Conservation (phyloP, 2,113 vertebrate species). For the Zapus hudsonius region DNA sequence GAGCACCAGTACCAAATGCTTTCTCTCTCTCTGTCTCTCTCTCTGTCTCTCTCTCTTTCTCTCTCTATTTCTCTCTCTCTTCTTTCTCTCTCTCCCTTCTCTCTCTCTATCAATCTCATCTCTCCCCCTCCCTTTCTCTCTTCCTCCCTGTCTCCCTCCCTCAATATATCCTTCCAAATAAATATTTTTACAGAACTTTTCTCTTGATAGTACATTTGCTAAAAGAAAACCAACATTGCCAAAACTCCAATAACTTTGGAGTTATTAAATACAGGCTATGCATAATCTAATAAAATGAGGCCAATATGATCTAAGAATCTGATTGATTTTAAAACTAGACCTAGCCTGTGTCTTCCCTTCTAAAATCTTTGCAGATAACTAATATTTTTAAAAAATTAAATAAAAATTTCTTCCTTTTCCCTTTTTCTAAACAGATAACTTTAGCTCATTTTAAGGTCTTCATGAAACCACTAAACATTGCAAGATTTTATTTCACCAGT, state of each 20-base stretch:
- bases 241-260: constrained; percentile 25
- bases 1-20: too few relatives aligned
- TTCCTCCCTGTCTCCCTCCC: too few relatives aligned
- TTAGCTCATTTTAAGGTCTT: neutral
- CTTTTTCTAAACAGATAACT: neutral
- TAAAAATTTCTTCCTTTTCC: neutral
- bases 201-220: neutral
- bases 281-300: constrained; percentile 44
- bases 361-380: neutral
- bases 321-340: neutral
- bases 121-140: too few relatives aligned
- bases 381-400: neutral
- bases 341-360: neutral
- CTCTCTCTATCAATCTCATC: too few relatives aligned
- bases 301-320: neutral
- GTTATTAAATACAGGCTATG: neutral
- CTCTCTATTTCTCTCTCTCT: too few relatives aligned
- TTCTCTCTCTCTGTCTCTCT: too few relatives aligned
- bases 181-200: neutral
- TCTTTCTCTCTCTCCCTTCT: too few relatives aligned
- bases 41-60: too few relatives aligned
- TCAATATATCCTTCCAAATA: too few relatives aligned
- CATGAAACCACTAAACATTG: neutral
- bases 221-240: neutral
- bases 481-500: constrained; percentile 3